Evolutionary conservation across 2,888 invertebrate genomes (phyloP).

Genomic region (Drosophila robusta): DNA sequence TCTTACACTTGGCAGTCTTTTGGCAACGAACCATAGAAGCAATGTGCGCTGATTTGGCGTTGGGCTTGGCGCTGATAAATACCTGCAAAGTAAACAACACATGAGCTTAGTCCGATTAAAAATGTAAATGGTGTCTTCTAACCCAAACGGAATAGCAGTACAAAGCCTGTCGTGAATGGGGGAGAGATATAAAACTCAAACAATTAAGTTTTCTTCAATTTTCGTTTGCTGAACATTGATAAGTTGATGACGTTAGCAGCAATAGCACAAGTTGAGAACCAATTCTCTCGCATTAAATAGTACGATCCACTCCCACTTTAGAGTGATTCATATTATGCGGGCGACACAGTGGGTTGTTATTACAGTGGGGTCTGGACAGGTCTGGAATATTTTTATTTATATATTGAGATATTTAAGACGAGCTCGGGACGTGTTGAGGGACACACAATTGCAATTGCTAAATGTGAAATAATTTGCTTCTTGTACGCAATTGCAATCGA

Average conservation of each 20-base stretch:
- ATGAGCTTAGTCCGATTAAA: neutral
- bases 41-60: constrained; percentile 81
- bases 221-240: neutral
- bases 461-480: constrained; percentile 15
- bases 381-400: neutral
- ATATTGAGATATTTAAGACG: neutral
- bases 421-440: constrained; percentile 45
- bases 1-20: constrained; percentile 57
- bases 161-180: too few species aligned
- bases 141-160: too few species aligned
- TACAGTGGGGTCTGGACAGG: neutral
- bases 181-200: too few species aligned
- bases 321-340: constrained; percentile 14
- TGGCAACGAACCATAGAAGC: constrained; percentile 81
- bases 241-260: neutral
- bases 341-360: neutral
- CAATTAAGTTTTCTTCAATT: neutral
- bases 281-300: neutral
- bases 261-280: neutral
- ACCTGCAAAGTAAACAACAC: constrained; percentile 50
- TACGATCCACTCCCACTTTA: neutral
- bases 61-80: constrained; percentile 75
- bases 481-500: constrained; percentile 1
- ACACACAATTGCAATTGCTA: constrained; percentile 22
- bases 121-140: too few species aligned